Percentiles rank a stretch among this genome's conserved stretches.
These are phyloP conservation scores for Holacanthella duospinosa DNA, from an alignment of 2,888 invertebrate species.

Conservation along the genomic window DNA sequence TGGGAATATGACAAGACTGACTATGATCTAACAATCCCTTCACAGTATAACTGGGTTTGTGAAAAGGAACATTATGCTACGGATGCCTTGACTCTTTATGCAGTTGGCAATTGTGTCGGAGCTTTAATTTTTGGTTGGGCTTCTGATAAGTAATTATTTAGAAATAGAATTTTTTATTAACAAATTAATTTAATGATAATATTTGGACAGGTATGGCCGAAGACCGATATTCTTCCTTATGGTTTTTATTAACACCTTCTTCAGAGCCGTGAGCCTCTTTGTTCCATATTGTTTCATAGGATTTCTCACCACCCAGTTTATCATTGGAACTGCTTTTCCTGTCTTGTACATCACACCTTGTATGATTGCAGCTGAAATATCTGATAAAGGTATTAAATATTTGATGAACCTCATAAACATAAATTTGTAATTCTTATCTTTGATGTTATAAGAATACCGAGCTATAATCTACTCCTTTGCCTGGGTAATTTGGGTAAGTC, in stretches of 20 bases:
- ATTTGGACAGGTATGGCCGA: slow-evolving; percentile 45
- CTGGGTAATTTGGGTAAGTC: slow-evolving; percentile 30
- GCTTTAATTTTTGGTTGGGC: slow-evolving; percentile 50
- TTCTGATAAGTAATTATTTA: slow-evolving; percentile 47
- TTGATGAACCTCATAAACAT: neutral
- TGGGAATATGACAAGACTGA: slow-evolving; percentile 50
- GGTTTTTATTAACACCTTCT: slow-evolving; percentile 39
- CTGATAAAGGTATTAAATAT: slow-evolving; percentile 23
- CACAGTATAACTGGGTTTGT: slow-evolving; percentile 51
- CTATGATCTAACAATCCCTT: slow-evolving; percentile 47
- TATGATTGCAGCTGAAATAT: slow-evolving; percentile 27
- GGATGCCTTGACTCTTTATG: slow-evolving; percentile 47
- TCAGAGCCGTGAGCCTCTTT: slow-evolving; percentile 23
- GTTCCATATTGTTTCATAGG: slow-evolving; percentile 16
- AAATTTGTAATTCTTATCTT: neutral
- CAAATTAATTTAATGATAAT: neutral
- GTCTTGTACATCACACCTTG: slow-evolving; percentile 27
- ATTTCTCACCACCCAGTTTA: slow-evolving; percentile 21
- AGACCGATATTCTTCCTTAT: slow-evolving; percentile 46
- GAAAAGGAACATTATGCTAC: slow-evolving; percentile 47
- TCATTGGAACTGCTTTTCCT: slow-evolving; percentile 27
- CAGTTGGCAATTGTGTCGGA: slow-evolving; percentile 49
- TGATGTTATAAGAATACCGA: slow-evolving; percentile 20
- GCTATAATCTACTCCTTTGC: slow-evolving; percentile 19
- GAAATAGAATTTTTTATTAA: neutral